These are phyloP conservation scores for Cebidichthys violaceus DNA, from an alignment of 2,113 vertebrate genomes.

Conservation along the genomic window DNA sequence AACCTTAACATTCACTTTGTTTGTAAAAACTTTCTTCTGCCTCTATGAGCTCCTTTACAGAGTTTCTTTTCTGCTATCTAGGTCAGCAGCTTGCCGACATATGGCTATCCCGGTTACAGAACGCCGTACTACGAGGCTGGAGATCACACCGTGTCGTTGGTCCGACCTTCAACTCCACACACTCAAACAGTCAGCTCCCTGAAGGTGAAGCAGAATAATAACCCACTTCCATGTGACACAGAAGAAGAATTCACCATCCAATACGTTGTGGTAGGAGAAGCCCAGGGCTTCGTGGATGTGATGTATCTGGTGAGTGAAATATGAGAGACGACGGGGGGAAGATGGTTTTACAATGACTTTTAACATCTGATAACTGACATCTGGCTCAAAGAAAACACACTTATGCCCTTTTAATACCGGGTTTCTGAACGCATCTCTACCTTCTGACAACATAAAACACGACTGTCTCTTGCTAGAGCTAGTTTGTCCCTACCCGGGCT, in stretches of 20 bases:
- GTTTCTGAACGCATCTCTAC: too few relatives aligned
- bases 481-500: too few relatives aligned
- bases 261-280: slow-evolving; percentile 75
- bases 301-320: slow-evolving; percentile 76
- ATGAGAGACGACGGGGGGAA: not conserved
- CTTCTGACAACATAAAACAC: not conserved
- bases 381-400: not conserved
- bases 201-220: slow-evolving; percentile 46
- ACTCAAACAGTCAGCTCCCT: slow-evolving; percentile 66
- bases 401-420: not conserved
- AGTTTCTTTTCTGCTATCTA: slow-evolving; percentile 30
- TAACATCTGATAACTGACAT: too few relatives aligned
- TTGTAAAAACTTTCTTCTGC: not conserved
- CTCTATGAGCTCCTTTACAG: not conserved
- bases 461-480: too few relatives aligned
- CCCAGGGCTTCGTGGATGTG: slow-evolving; percentile 47
- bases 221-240: slow-evolving; percentile 60
- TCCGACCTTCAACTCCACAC: slow-evolving; percentile 25
- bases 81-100: slow-evolving; percentile 17
- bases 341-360: not conserved
- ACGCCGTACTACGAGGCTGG: not conserved
- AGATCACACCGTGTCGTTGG: not conserved
- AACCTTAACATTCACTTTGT: not conserved
- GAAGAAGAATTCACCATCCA: slow-evolving; percentile 56
- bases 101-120: rapidly evolving